These are phyloP conservation scores for Mormyrops attenuatus DNA, from an alignment of 2,797 vertebrate species.

Conservation along the genomic window DNA sequence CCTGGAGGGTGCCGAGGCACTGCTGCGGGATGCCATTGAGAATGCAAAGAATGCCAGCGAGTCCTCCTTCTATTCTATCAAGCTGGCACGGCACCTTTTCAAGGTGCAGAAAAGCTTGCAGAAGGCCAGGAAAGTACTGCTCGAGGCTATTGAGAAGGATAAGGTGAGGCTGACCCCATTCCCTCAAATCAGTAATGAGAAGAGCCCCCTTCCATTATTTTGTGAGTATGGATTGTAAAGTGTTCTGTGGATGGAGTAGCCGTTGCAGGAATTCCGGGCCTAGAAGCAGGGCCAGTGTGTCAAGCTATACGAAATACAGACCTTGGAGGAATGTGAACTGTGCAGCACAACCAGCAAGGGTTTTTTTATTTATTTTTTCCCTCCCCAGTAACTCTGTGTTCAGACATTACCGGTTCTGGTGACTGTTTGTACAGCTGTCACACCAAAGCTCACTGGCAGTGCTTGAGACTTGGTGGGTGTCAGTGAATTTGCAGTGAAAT, in stretches of 20 bases:
- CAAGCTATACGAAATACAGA: neutral
- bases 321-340: neutral
- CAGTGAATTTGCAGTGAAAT: neutral
- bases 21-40: slow-evolving; percentile 84
- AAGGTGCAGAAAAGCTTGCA: slow-evolving; percentile 85
- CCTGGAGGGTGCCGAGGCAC: slow-evolving; percentile 80
- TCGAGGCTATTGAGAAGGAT: slow-evolving; percentile 89
- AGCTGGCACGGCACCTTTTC: slow-evolving; percentile 81
- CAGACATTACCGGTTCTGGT: neutral
- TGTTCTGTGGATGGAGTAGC: neutral
- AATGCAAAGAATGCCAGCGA: slow-evolving; percentile 72
- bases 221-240: neutral
- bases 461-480: neutral
- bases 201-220: neutral
- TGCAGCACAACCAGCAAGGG: neutral
- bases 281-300: neutral
- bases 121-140: slow-evolving; percentile 86
- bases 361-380: no score
- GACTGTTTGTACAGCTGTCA: neutral
- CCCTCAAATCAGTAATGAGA: neutral
- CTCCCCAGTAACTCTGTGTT: neutral
- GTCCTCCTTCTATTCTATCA: slow-evolving; percentile 87
- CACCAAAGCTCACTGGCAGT: neutral
- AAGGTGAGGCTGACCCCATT: slow-evolving; percentile 61
- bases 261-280: neutral